Evolutionary conservation across 1,140 invertebrate genomes (phyloP).

Genomic region (fruit fly (Drosophila melanogaster)): Release_6_plus_ISO1_MT NT_033777.3:7491501-7492000

Average conservation of each 20-base stretch:
- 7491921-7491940: neutral
- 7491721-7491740: conserved; percentile 23
- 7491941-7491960: too few species aligned
- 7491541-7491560: neutral
- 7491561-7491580: conserved; percentile 23
- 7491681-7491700: neutral
- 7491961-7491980: too few species aligned
- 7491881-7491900: neutral
- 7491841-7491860: neutral
- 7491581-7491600: conserved; percentile 47
- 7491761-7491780: conserved; percentile 20
- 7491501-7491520: conserved; percentile 18
- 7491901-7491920: neutral
- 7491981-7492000: too few species aligned
- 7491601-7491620: conserved; percentile 41
- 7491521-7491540: conserved; percentile 13
- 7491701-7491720: neutral
- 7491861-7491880: neutral
- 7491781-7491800: neutral
- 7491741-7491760: conserved; percentile 1
- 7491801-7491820: conserved; percentile 1
- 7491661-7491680: neutral
- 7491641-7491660: conserved; percentile 6
- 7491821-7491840: neutral
- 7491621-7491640: too few species aligned